Evolutionary conservation across 1,140 invertebrate species (phyloP).

Genomic region (Notospermus geniculatus): DNA sequence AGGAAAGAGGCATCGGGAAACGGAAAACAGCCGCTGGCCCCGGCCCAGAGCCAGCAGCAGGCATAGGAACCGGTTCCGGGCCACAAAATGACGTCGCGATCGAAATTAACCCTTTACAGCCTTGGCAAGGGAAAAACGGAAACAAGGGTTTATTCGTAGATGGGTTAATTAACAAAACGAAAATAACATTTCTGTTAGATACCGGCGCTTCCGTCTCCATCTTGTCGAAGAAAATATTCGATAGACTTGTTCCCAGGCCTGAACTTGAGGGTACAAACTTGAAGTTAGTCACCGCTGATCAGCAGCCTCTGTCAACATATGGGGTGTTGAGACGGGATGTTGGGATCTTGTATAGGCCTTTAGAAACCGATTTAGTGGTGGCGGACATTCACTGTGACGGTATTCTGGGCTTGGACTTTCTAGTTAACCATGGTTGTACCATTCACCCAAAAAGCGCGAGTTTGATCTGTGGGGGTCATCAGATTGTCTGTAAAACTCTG

Average conservation of each 20-base stretch:
- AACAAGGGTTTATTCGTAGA: neutral
- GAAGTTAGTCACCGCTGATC: neutral
- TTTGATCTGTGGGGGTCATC: neutral
- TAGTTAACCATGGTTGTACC: neutral
- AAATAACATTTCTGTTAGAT: neutral
- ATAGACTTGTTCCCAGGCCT: neutral
- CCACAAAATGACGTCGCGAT: neutral
- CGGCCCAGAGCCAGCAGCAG: neutral
- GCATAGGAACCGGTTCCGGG: neutral
- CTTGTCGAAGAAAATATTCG: neutral
- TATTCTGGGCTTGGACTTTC: neutral
- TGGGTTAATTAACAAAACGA: neutral
- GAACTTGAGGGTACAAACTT: neutral
- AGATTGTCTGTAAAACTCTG: neutral
- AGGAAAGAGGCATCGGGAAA: neutral
- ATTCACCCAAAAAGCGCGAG: neutral
- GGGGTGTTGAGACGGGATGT: neutral
- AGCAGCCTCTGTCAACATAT: neutral
- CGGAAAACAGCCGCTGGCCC: neutral
- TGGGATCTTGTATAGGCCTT: neutral
- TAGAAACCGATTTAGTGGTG: neutral
- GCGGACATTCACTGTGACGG: neutral
- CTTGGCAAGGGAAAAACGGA: neutral
- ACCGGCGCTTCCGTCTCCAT: neutral
- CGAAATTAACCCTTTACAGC: neutral